A percentile compares a stretch with the other conserved stretches of the same genome.
Conservation (phyloP, 2,888 invertebrate genomes). For the Nymphalis c-album region DNA sequence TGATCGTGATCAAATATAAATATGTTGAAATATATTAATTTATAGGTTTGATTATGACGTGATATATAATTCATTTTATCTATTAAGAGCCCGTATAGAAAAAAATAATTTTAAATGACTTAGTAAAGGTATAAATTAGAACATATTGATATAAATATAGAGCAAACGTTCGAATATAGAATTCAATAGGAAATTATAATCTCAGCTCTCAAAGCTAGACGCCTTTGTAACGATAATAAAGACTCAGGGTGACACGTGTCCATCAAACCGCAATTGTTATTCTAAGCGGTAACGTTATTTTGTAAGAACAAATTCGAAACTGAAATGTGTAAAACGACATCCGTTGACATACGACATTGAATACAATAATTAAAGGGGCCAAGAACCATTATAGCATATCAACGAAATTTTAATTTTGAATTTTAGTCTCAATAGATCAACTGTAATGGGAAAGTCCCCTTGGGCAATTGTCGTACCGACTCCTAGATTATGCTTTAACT, state of each 20-base stretch:
- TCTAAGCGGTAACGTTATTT: constrained; percentile 1
- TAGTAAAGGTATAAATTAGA: not conserved
- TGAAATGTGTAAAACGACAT: not conserved
- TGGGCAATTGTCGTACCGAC: no score
- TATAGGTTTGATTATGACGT: no score
- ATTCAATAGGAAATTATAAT: not conserved
- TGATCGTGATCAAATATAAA: no score
- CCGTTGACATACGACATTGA: not conserved
- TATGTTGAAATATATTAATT: no score
- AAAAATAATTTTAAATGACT: no score
- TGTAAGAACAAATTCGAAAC: not conserved
- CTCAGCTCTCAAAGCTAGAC: not conserved
- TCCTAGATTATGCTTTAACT: no score
- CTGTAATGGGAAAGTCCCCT: no score
- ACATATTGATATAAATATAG: not conserved
- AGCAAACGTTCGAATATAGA: not conserved
- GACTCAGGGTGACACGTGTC: constrained; percentile 20
- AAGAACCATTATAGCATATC: no score
- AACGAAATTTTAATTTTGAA: no score
- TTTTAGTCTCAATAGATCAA: no score
- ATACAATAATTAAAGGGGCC: not conserved
- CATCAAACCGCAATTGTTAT: constrained; percentile 24
- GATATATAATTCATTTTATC: no score
- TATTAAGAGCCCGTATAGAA: no score
- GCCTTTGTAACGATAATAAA: constrained; percentile 8